Base-by-base conservation (phyloP, 37 sponge, comb jelly and placozoan species). In the Cliona cf. orientalis region DNA sequence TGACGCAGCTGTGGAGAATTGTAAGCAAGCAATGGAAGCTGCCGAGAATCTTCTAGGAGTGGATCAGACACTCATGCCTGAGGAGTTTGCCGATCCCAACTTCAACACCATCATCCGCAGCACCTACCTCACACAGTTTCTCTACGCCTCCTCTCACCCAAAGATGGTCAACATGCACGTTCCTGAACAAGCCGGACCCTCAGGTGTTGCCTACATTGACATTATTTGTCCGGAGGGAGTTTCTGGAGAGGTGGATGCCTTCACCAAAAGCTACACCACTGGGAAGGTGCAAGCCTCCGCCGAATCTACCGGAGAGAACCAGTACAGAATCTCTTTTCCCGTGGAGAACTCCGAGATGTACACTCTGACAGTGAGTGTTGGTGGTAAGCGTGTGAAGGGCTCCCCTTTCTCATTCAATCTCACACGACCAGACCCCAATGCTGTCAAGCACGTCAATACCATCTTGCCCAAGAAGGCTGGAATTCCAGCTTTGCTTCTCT, bases 81-180 rank as follows among this genome's bases (percentile, higher is more conserved):
- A 69, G 14, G 87, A 91, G 75, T 66, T 97, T 22, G 78, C 78
- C 64, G 61, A 89, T 43, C 84, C 84, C 0, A 31, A 33, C 9
- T 80, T 97, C 14, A 94, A 97, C 66, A 90, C 92, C 36, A 71
- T 97, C 28, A 62, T 71, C 26, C 90, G 94, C 42, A 86, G 86
- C 82, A 92, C 82, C 28, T 97, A 97, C 76, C 77, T 97, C 56
- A 77, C 90, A 23, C 95, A 91, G 41, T 92, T 95, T 78, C 80
- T 62, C 58, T 44, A 79, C 78, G 37, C 53, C 56, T 44, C 43
- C 7, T 25, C 22, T 6, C 53, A 39, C 2, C 32, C 35, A 1
- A 69, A 57, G 1, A 73, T 82, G 3, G 33, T 14, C 28, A 46
- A 72, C 25, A 17, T 82, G 22, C 72, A 72, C 61, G 33, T 58